Evolutionary conservation across 2,797 vertebrate species (phyloP), one percentile per base, ranked within the genome.

Genomic region (Enoplosus armatus): DNA sequence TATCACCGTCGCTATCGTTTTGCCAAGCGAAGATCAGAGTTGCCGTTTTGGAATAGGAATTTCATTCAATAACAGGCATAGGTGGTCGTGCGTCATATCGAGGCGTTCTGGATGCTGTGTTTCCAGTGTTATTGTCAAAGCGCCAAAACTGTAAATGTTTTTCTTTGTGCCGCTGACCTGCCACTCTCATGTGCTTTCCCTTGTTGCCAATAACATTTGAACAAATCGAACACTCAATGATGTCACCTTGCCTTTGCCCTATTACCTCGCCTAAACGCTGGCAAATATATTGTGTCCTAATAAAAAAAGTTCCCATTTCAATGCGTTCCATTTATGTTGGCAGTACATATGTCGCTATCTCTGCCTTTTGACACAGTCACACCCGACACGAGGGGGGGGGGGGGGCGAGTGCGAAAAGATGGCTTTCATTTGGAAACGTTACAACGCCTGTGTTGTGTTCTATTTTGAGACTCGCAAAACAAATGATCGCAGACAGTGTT

Each of bases 381-480:
- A n/a, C 22, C 27, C 45, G 31, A 77, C 26, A 58, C 65, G 22
- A 43, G 15, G 22, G 39, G 27, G 16, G 48, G 22, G 37, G 15
- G 22, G 39, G 27, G 16, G 48, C 27, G 0, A 56, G 35, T 43
- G 33, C 56, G 33, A 53, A 67, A 55, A 47, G 11, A 70, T 39
- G 20, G 65, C 16, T 79, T 82, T 81, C n/a, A 78, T 84, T 75
- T 75, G 56, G 27, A 56, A 53, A 60, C 14, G 27, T 35, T 9
- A 14, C 43, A 54, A 14, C 27, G 31, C 8, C 6, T 18, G 37
- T 56, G 26, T 48, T 56, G 24, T 62, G 29, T 66, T 61, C 12
- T 79, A 29, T 56, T 41, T 10, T 22, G 11, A 50, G 69, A 48
- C 18, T 24, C 43, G 65, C 3, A 63, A 27, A 55, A n/a, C n/a